Percentiles rank a stretch among this genome's conserved stretches.
Conservation (phyloP, 37 sponge, comb jelly and placozoan species). For the Diacarnus erythraeanus region DNA sequence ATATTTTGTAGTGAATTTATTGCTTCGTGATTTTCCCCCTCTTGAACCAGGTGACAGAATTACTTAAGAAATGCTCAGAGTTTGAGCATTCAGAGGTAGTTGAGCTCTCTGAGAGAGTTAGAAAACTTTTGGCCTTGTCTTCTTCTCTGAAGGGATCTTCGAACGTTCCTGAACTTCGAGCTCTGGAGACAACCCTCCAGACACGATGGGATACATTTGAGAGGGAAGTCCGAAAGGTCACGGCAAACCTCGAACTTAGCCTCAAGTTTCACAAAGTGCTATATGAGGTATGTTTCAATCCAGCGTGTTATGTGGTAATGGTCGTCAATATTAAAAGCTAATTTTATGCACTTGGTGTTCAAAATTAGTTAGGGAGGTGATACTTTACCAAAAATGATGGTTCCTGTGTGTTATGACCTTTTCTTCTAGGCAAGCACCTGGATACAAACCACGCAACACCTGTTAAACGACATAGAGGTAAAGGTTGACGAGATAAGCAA, state of each 20-base stretch:
- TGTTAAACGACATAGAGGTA: constrained; percentile 37
- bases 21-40: no score
- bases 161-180: constrained; percentile 21
- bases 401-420: no score
- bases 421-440: constrained; percentile 74
- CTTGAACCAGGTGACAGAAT: constrained; percentile 7
- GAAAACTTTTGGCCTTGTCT: neutral
- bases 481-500: constrained; percentile 26
- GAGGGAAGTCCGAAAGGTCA: neutral
- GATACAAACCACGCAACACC: constrained; percentile 53
- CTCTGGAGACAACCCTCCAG: constrained; percentile 5
- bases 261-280: constrained; percentile 32
- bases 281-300: constrained; percentile 17
- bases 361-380: no score
- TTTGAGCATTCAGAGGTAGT: constrained; percentile 15
- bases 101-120: constrained; percentile 11
- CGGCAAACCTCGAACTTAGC: constrained; percentile 27
- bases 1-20: no score
- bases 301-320: no score
- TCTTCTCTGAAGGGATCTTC: constrained; percentile 14
- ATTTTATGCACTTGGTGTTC: no score
- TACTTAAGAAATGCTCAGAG: neutral
- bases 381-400: no score
- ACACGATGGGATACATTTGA: constrained; percentile 29
- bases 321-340: no score